These are phyloP conservation scores for Thunnus maccoyii DNA, from an alignment of 2,113 vertebrate species.

Conservation along the genomic window DNA sequence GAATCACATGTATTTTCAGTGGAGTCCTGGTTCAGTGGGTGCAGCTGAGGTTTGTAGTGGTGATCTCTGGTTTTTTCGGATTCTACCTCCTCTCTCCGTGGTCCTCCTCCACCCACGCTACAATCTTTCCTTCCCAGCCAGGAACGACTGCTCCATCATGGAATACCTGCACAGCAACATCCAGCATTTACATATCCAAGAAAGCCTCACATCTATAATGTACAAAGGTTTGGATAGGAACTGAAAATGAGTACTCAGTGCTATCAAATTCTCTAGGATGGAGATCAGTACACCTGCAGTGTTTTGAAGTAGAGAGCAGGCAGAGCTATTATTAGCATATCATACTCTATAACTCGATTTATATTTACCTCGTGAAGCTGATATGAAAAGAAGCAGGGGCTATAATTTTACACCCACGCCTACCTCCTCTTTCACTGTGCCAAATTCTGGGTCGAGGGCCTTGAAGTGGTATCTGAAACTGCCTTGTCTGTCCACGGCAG, in stretches of 20 bases:
- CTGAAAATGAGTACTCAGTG: slow-evolving; percentile 30
- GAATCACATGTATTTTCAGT: slow-evolving; percentile 58
- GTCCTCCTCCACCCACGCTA: slow-evolving; percentile 99
- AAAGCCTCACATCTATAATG: slow-evolving; percentile 30
- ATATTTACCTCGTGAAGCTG: slow-evolving; percentile 34
- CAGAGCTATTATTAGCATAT: slow-evolving; percentile 58
- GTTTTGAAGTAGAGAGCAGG: slow-evolving; percentile 50
- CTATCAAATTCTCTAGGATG: slow-evolving; percentile 40
- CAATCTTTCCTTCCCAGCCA: slow-evolving; percentile 99
- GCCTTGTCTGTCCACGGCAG: slow-evolving; percentile 93
- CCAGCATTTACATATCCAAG: slow-evolving; percentile 45
- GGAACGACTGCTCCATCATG: slow-evolving; percentile 94
- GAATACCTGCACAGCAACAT: slow-evolving; percentile 87
- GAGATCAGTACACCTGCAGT: slow-evolving; percentile 36
- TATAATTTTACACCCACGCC: slow-evolving; percentile 58
- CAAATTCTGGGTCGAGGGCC: slow-evolving; percentile 97
- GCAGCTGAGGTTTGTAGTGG: slow-evolving; percentile 63
- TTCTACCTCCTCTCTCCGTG: slow-evolving; percentile 89
- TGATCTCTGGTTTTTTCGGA: slow-evolving; percentile 45
- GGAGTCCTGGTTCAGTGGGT: slow-evolving; percentile 60
- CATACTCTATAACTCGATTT: slow-evolving; percentile 47
- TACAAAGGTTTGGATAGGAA: slow-evolving; percentile 35
- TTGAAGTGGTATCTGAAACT: slow-evolving; percentile 98
- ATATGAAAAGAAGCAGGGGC: slow-evolving; percentile 41
- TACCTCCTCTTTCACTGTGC: slow-evolving; percentile 98